Evolutionary conservation across 2,113 vertebrate genomes (phyloP).

Genomic region (Heloderma charlesbogerti): DNA sequence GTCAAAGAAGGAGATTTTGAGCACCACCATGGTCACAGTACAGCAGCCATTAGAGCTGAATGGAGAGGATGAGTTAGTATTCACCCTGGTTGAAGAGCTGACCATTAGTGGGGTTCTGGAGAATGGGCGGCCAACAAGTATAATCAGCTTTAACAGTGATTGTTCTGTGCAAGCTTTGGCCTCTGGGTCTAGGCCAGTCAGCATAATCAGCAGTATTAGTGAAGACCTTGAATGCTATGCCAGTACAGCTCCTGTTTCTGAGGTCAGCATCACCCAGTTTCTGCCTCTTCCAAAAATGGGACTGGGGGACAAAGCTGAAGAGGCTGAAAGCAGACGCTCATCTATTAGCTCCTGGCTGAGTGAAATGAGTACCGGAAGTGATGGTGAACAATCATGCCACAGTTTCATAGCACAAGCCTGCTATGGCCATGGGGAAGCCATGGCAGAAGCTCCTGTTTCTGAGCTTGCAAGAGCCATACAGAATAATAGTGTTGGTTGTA

Average conservation of each 20-base stretch:
- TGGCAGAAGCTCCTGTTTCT: conserved; percentile 83
- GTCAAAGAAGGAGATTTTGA: conserved; percentile 84
- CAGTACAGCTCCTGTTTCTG: conserved; percentile 84
- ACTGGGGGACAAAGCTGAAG: conserved; percentile 78
- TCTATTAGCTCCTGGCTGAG: conserved; percentile 95
- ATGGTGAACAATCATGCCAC: conserved; percentile 90
- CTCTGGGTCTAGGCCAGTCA: conserved; percentile 86
- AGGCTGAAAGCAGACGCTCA: conserved; percentile 84
- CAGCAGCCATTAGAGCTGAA: conserved; percentile 86
- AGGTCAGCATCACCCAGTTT: conserved; percentile 90
- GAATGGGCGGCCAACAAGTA: conserved; percentile 88
- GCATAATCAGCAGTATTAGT: conserved; percentile 94
- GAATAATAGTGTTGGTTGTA: conserved; percentile 66
- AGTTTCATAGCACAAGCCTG: conserved; percentile 88
- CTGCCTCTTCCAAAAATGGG: conserved; percentile 80
- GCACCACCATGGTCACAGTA: conserved; percentile 87
- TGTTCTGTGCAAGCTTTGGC: conserved; percentile 87
- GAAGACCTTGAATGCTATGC: conserved; percentile 85
- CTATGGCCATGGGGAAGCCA: conserved; percentile 89
- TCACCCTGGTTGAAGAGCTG: conserved; percentile 86
- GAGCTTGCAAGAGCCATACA: conserved; percentile 71
- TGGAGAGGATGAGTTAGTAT: conserved; percentile 88
- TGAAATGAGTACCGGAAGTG: conserved; percentile 91
- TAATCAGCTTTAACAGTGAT: conserved; percentile 93
- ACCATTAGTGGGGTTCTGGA: conserved; percentile 86